Percentiles rank a stretch among this genome's conserved stretches.
Conservation (phyloP, 2,113 vertebrate species). For the Amphilophus citrinellus region DNA sequence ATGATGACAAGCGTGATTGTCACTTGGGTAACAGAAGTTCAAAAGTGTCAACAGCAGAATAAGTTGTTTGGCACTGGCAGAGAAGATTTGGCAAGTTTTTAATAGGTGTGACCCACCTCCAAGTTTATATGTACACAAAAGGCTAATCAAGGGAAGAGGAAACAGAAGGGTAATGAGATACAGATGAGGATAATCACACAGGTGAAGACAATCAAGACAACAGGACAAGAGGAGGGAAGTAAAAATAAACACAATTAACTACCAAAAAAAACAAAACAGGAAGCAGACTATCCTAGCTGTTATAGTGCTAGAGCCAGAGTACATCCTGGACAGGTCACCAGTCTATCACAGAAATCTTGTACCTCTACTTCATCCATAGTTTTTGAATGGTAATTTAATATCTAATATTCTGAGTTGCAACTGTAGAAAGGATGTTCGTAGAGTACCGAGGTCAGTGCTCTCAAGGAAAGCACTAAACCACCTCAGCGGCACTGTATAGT, state of each 20-base stretch:
- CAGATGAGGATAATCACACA: not conserved
- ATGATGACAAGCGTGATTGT: too few species aligned
- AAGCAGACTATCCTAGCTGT: not conserved
- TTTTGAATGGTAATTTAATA: not conserved
- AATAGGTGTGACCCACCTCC: too few species aligned
- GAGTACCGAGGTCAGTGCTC: not conserved
- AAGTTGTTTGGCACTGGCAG: too few species aligned
- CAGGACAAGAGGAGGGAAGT: not conserved
- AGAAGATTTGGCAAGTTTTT: too few species aligned
- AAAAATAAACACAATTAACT: not conserved
- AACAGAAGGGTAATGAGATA: not conserved
- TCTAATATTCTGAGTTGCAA: not conserved
- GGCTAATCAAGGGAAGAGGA: not conserved
- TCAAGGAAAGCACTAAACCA: not conserved
- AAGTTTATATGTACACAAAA: not conserved
- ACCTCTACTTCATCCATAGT: not conserved
- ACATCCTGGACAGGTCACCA: not conserved
- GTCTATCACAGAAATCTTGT: not conserved
- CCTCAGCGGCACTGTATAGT: not conserved
- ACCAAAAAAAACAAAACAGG: not conserved
- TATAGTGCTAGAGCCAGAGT: not conserved
- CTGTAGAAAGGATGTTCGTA: not conserved
- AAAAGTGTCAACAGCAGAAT: too few species aligned
- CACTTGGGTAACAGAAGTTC: too few species aligned
- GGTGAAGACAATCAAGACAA: not conserved